These are phyloP conservation scores for Amphibalanus amphitrite DNA, from an alignment of 1,140 invertebrate genomes.

Conservation along the genomic window DNA sequence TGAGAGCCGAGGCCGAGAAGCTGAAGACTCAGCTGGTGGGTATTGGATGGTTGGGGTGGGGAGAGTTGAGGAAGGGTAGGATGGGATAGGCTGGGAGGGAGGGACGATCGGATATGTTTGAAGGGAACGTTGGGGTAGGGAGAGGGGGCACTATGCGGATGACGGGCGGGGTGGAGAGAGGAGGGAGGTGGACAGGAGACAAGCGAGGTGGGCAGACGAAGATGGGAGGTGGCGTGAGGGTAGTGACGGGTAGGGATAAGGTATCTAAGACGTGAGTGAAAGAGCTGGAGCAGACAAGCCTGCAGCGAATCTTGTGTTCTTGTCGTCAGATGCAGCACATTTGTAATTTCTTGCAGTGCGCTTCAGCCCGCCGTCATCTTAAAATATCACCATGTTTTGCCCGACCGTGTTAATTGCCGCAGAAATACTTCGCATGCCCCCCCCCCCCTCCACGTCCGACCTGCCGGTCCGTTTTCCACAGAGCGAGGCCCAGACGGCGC, in stretches of 20 bases:
- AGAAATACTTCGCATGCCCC: no score
- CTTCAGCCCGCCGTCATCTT: no score
- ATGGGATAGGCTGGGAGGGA: neutral
- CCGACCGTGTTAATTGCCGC: no score
- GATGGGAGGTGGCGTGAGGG: no score
- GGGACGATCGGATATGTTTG: neutral
- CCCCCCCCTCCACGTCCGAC: neutral
- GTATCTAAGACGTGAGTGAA: no score
- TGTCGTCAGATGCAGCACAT: no score
- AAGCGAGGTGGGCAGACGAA: neutral
- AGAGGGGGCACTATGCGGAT: neutral
- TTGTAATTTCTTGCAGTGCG: no score
- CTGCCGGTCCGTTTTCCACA: slow-evolving; percentile 10
- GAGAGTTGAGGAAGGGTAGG: neutral
- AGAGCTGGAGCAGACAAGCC: no score
- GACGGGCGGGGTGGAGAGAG: no score
- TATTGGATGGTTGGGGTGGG: slow-evolving; percentile 3
- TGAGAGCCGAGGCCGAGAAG: slow-evolving; percentile 13
- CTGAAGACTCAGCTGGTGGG: slow-evolving; percentile 11
- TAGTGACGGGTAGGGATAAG: no score
- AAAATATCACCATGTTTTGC: slow-evolving; percentile 2
- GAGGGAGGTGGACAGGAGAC: neutral
- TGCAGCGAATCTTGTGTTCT: no score
- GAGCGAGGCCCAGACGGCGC: slow-evolving; percentile 11
- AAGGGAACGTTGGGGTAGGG: neutral